These are phyloP conservation scores for Metallyticus violacea DNA, from an alignment of 2,888 invertebrate genomes.

Conservation along the genomic window DNA sequence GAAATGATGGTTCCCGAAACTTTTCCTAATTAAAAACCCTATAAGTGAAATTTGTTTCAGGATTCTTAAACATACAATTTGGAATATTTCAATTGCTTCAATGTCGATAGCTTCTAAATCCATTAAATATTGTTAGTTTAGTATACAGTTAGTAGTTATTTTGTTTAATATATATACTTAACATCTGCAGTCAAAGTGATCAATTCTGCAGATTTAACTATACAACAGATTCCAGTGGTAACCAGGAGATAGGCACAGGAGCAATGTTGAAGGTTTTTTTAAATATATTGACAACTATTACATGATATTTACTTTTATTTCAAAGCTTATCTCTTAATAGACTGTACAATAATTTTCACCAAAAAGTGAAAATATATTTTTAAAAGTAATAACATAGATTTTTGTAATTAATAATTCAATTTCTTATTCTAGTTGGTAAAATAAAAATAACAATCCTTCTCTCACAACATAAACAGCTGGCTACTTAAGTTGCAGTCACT, in stretches of 20 bases:
- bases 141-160: too few species aligned
- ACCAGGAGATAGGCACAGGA: background rate
- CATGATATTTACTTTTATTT: background rate
- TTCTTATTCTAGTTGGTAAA: background rate
- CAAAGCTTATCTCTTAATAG: background rate
- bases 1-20: too few species aligned
- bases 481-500: background rate
- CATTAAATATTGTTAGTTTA: too few species aligned
- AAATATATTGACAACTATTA: background rate
- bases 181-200: too few species aligned
- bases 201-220: too few species aligned
- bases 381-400: background rate
- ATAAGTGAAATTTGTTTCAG: too few species aligned
- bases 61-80: too few species aligned
- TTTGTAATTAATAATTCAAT: background rate
- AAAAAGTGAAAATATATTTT: constrained; percentile 8
- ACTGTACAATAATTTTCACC: constrained; percentile 12
- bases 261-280: background rate
- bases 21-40: too few species aligned
- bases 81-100: too few species aligned
- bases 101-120: too few species aligned
- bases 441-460: background rate
- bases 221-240: too few species aligned
- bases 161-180: too few species aligned
- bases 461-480: background rate